These are phyloP conservation scores for Leucophenga varia DNA, from an alignment of 1,140 invertebrate genomes.

Conservation along the genomic window DNA sequence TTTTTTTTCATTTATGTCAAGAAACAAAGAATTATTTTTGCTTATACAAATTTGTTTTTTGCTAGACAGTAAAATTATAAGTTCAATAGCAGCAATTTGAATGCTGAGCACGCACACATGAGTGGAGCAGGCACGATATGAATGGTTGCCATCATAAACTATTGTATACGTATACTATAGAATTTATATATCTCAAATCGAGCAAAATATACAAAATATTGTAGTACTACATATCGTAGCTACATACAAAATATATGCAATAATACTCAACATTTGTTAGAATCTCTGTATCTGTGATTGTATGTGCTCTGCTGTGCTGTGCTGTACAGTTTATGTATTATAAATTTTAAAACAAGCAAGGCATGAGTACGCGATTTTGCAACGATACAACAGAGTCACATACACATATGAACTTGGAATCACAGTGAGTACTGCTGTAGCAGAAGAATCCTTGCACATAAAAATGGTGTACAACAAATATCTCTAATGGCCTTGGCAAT, in stretches of 20 bases:
- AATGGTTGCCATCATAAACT: slow-evolving; percentile 29
- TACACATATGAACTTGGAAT: slow-evolving; percentile 11
- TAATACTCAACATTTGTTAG: slow-evolving; percentile 27
- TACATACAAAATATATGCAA: neutral
- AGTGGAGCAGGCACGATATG: no score
- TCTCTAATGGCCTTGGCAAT: slow-evolving; percentile 49
- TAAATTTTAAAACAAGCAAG: slow-evolving; percentile 49
- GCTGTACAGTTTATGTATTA: slow-evolving; percentile 35
- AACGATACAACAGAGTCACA: slow-evolving; percentile 19
- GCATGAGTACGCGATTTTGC: slow-evolving; percentile 4
- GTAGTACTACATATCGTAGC: neutral
- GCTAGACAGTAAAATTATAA: no score
- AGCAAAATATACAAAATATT: no score
- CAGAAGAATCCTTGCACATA: neutral
- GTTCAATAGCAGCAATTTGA: no score
- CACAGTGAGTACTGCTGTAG: slow-evolving; percentile 1
- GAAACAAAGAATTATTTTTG: no score
- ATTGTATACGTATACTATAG: slow-evolving; percentile 20
- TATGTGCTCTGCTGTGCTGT: slow-evolving; percentile 28
- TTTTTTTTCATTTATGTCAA: no score
- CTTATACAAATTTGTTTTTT: no score
- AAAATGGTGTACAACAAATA: slow-evolving; percentile 20
- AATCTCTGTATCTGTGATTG: slow-evolving; percentile 50
- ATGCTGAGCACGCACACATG: slow-evolving; percentile 44
- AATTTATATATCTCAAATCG: neutral